Evolutionary conservation across 2,888 invertebrate genomes (phyloP).

Genomic region (Macrosiphum euphorbiae): DNA sequence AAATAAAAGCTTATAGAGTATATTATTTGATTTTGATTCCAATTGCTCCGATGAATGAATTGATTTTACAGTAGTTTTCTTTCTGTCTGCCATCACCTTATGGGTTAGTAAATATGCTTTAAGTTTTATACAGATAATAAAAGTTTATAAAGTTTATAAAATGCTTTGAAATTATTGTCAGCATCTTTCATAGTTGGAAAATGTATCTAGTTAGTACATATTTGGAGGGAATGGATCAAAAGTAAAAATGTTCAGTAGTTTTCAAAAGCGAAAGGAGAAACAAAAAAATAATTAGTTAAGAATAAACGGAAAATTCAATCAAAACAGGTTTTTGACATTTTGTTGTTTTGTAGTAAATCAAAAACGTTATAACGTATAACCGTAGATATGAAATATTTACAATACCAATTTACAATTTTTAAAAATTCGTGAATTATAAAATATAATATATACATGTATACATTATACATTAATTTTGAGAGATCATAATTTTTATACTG

Average conservation of each 20-base stretch:
- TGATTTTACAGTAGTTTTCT: background rate
- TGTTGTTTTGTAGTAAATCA: background rate
- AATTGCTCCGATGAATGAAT: background rate
- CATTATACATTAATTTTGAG: no score
- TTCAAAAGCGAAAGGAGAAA: background rate
- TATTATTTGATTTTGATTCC: background rate
- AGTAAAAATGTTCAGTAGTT: background rate
- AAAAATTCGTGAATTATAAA: no score
- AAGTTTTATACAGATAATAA: background rate
- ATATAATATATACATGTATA: no score
- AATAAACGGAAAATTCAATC: background rate
- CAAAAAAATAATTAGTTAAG: background rate
- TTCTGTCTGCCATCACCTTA: background rate
- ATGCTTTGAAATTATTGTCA: no score
- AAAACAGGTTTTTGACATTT: background rate
- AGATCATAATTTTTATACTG: no score
- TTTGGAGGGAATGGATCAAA: no score
- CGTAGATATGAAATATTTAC: background rate
- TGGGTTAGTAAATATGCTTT: background rate
- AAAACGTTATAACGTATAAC: background rate
- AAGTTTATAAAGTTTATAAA: no score
- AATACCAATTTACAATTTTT: no score
- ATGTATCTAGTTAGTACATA: no score
- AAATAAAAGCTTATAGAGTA: no score
- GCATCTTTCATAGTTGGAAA: no score